Evolutionary conservation across 2,113 vertebrate species (phyloP), one percentile per base, ranked within the genome.

Genomic region (Forbesichthys agassizii): DNA sequence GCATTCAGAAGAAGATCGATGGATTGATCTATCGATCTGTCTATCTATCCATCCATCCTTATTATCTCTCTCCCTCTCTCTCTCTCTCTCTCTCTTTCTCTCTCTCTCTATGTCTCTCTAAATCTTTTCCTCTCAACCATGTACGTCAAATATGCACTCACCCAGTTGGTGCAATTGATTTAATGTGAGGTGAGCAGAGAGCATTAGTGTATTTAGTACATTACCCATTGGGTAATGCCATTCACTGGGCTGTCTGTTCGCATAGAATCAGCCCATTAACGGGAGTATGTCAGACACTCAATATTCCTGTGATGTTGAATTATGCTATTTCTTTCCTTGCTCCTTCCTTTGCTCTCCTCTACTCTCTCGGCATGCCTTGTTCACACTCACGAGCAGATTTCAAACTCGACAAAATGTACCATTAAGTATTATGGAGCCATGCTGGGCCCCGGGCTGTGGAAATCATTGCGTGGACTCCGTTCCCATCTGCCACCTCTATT

Each of bases 361-460:
- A 3, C 18, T 66, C 18, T 14, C 16, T 48, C 11, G 46, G 67
- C 27, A 11, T 67, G 51, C 68, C 46, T 33, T 33, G 13, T 57
- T 77, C 18, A 75, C 67, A 64, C 69, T 61, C 33, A 66, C 62
- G 11, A 66, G 18, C 47, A 60, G 67, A 53, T 62, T 71, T 54
- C 12, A 52, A 52, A 52, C 48, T 46, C 27, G n/a, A 69, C 63
- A 20, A 53, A 69, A 63, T 66, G 56, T 68, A 27, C 63, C 61
- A 67, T 81, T 81, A 46, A 58, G 57, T 62, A 55, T 48, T 46
- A 14, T 61, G 48, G 64, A 73, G 18, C 69, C 83, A 61, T 55
- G 81, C 81, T 85, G 85, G 16, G 69, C 46, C 54, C 20, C 76
- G 65, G 77, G 52, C 76, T 85, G 76, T 75, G 81, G 67, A 71